Conservation (phyloP, 2,888 invertebrate genomes). For the Macropis europaea region DNA sequence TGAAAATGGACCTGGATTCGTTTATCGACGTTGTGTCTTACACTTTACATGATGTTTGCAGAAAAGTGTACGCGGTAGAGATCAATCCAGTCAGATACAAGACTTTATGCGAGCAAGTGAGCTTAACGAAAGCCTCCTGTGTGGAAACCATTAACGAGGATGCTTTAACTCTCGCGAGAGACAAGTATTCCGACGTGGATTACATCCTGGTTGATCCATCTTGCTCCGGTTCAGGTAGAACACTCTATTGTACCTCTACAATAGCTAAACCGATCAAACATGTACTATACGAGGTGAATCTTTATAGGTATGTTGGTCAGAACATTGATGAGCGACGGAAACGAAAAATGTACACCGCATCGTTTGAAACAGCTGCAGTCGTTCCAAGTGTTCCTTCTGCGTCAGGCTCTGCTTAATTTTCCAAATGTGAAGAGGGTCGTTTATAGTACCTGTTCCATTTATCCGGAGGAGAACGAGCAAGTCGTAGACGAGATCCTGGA, state of each 20-base stretch:
- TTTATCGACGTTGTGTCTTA: not conserved
- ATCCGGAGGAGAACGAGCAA: conserved; percentile 95
- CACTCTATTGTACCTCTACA: not conserved
- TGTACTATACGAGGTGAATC: not conserved
- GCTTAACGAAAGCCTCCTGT: conserved; percentile 85
- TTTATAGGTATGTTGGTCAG: conserved; percentile 83
- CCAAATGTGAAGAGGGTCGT: conserved; percentile 92
- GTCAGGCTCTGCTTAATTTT: conserved; percentile 91
- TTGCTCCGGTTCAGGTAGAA: conserved; percentile 95
- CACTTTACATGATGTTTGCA: conserved; percentile 75
- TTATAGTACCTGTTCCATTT: conserved; percentile 97
- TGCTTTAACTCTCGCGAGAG: conserved; percentile 84
- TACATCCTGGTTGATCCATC: conserved; percentile 98
- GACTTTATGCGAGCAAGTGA: conserved; percentile 84
- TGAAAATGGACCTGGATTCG: not conserved
- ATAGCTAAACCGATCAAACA: not conserved
- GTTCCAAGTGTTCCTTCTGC: conserved; percentile 91
- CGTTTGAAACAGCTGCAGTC: conserved; percentile 86
- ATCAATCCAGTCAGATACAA: conserved; percentile 85
- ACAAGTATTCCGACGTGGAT: conserved; percentile 86
- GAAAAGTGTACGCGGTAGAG: conserved; percentile 92
- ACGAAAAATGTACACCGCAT: conserved; percentile 80
- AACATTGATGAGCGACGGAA: conserved; percentile 79
- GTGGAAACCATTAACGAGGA: conserved; percentile 87
- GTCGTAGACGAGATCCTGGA: conserved; percentile 88